Conservation (phyloP, 2,888 invertebrate genomes). For the Ophraella communa region DNA sequence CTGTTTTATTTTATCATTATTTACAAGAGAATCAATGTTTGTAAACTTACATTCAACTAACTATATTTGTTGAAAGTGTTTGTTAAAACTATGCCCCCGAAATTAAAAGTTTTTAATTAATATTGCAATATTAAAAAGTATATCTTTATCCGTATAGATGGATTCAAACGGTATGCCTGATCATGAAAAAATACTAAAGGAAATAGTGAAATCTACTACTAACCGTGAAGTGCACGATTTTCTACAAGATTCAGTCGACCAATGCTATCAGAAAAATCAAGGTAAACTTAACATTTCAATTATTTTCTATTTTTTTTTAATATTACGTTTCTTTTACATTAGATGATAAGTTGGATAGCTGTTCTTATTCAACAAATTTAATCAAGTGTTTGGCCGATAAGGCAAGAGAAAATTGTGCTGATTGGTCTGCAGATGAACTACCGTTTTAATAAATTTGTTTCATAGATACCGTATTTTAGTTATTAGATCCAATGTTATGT, state of each 20-base stretch:
- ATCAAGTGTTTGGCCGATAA: conserved; percentile 73
- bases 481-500: neutral
- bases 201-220: conserved; percentile 68
- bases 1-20: no score
- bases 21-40: no score
- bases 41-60: no score
- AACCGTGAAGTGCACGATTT: conserved; percentile 73
- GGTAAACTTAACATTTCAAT: no score
- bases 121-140: neutral
- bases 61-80: no score
- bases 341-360: conserved; percentile 67
- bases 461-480: neutral
- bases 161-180: conserved; percentile 71
- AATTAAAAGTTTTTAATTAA: no score
- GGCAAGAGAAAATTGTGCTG: conserved; percentile 75
- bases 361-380: conserved; percentile 70
- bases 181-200: conserved; percentile 67
- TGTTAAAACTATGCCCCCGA: no score
- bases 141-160: conserved; percentile 57
- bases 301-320: no score
- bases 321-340: no score
- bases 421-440: conserved; percentile 69
- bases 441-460: conserved; percentile 52
- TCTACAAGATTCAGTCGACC: conserved; percentile 72
- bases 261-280: conserved; percentile 67